Base-by-base conservation (phyloP, 2,797 vertebrate genomes). In the Epinephelus awoara region DNA sequence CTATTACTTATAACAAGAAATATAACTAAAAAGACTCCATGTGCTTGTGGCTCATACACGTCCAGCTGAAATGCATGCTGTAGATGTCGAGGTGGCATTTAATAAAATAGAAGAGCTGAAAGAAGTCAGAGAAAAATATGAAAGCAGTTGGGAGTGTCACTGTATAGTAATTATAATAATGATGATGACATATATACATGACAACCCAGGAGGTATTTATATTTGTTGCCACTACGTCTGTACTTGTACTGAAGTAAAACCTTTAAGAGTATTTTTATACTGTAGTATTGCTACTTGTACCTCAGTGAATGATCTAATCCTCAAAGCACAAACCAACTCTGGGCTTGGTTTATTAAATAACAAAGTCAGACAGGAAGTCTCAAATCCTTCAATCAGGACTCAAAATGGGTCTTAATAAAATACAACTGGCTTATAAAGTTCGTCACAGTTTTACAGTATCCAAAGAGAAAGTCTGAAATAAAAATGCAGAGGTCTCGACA, bases 371-470 rank as follows among this genome's bases (percentile, higher is more conserved):
- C 94, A 96, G 96, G 94, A 95, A 89, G 91, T 94, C 93, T 96
- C 86, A 92, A 91, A 96, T 95, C 95, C 94, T 95, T 95, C 94
- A 93, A 94, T 95, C 93, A 94, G 94, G 95, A 96, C 94, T 97
- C 94, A 95, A 96, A 93, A 96, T 94, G 92, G 93, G 89, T 96
- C 95, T 96, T 97, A 96, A 96, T 97, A 99, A 99, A 99, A 98
- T 98, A 98, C 96, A 97, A 95, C 96, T 96, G 96, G 95, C 96
- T 96, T 97, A 97, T 96, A 98, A 98, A 97, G 96, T 97, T 95
- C 95, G 93, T 97, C 97, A 98, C 97, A 98, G 96, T 97, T 97
- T 97, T 96, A 97, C 97, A 98, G 96, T 97, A 96, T 97, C 95
- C 94, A 97, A 97, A 96, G 90, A 94, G 94, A 96, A 94, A 95